Evolutionary conservation across 2,888 invertebrate species (phyloP).

Genomic region (Sarcophaga caerulescens): DNA sequence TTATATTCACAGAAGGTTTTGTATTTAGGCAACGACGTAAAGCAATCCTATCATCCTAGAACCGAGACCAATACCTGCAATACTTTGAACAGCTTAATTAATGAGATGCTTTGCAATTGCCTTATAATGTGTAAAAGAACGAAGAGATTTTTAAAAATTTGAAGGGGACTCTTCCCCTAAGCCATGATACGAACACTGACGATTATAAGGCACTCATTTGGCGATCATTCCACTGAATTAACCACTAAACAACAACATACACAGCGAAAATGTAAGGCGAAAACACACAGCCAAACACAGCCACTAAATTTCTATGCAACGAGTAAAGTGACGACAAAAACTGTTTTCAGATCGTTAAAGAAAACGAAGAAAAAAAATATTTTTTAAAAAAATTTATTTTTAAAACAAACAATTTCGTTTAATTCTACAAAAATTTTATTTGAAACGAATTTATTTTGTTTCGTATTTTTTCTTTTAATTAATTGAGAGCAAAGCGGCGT

Average conservation of each 20-base stretch:
- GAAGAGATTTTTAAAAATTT: too few species aligned
- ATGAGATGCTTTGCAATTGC: too few species aligned
- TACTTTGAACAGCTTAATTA: too few species aligned
- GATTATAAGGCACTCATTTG: too few species aligned
- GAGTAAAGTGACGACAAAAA: slow-evolving; percentile 43
- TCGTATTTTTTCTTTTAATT: not conserved
- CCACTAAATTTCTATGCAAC: not conserved
- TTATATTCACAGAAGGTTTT: too few species aligned
- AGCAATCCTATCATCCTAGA: too few species aligned
- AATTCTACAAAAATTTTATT: not conserved
- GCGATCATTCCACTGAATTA: not conserved
- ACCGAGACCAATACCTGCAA: too few species aligned
- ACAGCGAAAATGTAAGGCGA: not conserved
- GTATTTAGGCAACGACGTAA: too few species aligned
- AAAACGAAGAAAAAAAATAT: slow-evolving; percentile 38
- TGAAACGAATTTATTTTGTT: not conserved
- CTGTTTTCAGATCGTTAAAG: slow-evolving; percentile 26
- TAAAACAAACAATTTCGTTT: slow-evolving; percentile 58
- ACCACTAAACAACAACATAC: not conserved
- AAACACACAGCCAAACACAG: not conserved
- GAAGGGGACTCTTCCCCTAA: too few species aligned
- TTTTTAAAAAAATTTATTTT: slow-evolving; percentile 60
- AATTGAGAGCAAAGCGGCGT: slow-evolving; percentile 30
- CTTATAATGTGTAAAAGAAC: too few species aligned
- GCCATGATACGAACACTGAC: too few species aligned